Base-by-base conservation (phyloP, 2,113 vertebrate species). In the Telmatochromis brachygnathus region DNA sequence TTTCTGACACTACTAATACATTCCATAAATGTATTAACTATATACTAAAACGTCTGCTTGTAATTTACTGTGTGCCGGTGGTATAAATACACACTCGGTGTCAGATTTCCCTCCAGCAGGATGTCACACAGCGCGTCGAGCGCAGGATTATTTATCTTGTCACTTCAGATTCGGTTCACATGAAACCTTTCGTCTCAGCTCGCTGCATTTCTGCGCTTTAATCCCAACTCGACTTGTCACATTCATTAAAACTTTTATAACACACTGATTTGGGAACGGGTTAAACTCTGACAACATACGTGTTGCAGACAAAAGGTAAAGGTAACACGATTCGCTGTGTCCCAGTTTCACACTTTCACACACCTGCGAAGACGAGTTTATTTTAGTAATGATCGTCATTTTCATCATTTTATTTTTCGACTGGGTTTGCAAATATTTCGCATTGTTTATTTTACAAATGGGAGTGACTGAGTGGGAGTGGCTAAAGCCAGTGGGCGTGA, bases 1-100 rank as follows among this genome's bases (percentile, higher is more conserved):
- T 83, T 56, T 91, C 79, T 56, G 90, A 92, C 65, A 77, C 73
- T 82, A 89, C 81, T 58, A 81, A 92, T 92, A 94, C 90, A 93
- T 93, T 90, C 84, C 83, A 82, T 86, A 55, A 83, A 93, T 84
- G 84, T 89, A 88, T 91, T 75, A 19, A 84, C 70, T 28, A 89
- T 79, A 79, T 58, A 73, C 23, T 77, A 77, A 51, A 51, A 51
- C 11, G 10, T 79, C 58, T 11, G 39, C 54, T 47, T 81, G 49
- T 58, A 35, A 62, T 77, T 81, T 73, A n/a, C 42, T 51, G 87
- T 88, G 80, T 86, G 82, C 65, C 80, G 9, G 65, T 58, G 23
- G 79, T 87, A 28, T 15, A 60, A 85, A 82, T n/a, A 86, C 81
- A 62, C 75, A 49, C 15, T 83, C 79, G 1, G 85, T 30, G 10